Percentiles rank a stretch among this genome's conserved stretches.
Evolutionary conservation across 2,888 invertebrate genomes (phyloP).

Genomic region (Meandrusa payeni): DNA sequence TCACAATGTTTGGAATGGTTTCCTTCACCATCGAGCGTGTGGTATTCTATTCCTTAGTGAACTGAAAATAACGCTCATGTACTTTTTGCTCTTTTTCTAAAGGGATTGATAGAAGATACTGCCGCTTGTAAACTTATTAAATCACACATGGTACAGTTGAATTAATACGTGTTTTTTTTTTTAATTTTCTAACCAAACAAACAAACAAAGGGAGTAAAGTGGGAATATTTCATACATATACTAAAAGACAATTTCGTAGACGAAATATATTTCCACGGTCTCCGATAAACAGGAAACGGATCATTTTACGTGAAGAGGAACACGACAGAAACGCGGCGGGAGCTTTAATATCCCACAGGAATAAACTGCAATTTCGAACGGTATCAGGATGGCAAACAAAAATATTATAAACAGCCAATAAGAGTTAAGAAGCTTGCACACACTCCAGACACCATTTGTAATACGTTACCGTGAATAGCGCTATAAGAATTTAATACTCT

Average conservation of each 20-base stretch:
- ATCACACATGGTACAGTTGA: too few relatives aligned
- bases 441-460: slow-evolving; percentile 49
- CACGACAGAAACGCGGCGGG: slow-evolving; percentile 50
- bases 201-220: slow-evolving; percentile 1
- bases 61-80: too few relatives aligned
- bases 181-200: too few relatives aligned
- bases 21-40: too few relatives aligned
- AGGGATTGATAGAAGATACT: too few relatives aligned
- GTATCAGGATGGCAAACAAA: slow-evolving; percentile 56
- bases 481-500: slow-evolving; percentile 49
- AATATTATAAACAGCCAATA: slow-evolving; percentile 63
- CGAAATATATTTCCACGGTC: slow-evolving; percentile 19
- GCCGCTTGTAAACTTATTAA: too few relatives aligned
- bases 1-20: too few relatives aligned
- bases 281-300: slow-evolving; percentile 63
- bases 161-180: too few relatives aligned
- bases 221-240: slow-evolving; percentile 2
- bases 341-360: slow-evolving; percentile 71
- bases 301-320: slow-evolving; percentile 50
- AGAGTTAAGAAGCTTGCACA: slow-evolving; percentile 44
- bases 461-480: slow-evolving; percentile 49
- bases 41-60: too few relatives aligned
- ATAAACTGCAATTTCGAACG: slow-evolving; percentile 66
- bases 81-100: too few relatives aligned
- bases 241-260: slow-evolving; percentile 11